phyloP scores from a whole-genome alignment of 1,140 invertebrate species.

The Trichonephila clavipes region DNA sequence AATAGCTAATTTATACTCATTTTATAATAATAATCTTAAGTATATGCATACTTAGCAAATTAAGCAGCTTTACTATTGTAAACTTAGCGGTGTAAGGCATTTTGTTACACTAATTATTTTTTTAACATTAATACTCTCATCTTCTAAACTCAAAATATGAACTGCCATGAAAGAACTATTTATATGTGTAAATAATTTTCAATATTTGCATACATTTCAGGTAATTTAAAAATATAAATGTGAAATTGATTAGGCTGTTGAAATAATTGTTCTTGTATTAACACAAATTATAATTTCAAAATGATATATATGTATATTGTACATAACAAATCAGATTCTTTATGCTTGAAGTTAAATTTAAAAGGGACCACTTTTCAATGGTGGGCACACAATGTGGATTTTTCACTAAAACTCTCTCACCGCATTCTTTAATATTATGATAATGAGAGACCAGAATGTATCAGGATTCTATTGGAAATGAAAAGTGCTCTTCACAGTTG shows the following conservation, averaged over 20 bases:
- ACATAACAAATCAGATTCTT: conserved; percentile 4
- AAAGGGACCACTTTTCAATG: conserved; percentile 56
- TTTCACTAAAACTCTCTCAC: conserved; percentile 49
- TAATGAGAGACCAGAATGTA: neutral
- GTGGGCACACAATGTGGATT: conserved; percentile 24
- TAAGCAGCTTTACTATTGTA: no score
- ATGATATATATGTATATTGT: conserved; percentile 19
- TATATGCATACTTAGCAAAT: no score
- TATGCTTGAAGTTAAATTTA: conserved; percentile 30
- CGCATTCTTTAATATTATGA: neutral
- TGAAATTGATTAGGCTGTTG: neutral
- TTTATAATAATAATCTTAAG: no score
- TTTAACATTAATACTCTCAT: neutral
- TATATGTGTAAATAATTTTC: neutral
- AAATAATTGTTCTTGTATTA: neutral
- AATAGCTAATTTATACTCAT: no score
- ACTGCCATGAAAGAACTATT: neutral
- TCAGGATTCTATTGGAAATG: neutral
- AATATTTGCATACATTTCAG: neutral
- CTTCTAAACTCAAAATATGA: neutral
- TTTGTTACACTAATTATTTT: neutral
- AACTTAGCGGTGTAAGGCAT: no score
- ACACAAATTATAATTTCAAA: neutral
- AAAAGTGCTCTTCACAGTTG: neutral
- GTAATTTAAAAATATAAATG: neutral